A percentile compares a stretch with the other conserved stretches of the same genome.
phyloP scores from a whole-genome alignment of 2,113 vertebrate genomes.

The Oreocharis arfaki region DNA sequence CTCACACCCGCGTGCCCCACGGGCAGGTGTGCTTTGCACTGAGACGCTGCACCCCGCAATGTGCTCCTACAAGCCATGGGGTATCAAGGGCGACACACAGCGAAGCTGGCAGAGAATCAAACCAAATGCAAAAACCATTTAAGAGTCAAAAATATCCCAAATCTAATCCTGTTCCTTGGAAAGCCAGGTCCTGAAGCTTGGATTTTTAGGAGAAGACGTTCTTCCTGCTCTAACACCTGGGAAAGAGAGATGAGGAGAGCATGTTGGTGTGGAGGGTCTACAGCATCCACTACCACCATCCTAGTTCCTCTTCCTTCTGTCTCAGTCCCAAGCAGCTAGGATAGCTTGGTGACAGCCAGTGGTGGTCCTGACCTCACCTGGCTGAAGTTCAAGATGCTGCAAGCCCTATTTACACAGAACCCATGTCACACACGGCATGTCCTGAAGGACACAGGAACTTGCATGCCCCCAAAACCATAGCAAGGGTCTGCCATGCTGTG shows the following conservation, averaged over 20 bases:
- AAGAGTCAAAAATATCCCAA: not conserved
- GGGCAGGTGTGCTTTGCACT: not conserved
- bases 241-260: not conserved
- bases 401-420: not conserved
- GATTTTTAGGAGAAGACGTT: not conserved
- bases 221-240: not conserved
- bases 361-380: not conserved
- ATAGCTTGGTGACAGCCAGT: not conserved
- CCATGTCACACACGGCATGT: rapidly evolving
- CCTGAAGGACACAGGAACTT: not conserved
- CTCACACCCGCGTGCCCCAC: rapidly evolving
- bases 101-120: not conserved
- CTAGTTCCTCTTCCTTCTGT: not conserved
- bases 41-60: rapidly evolving
- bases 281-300: not conserved
- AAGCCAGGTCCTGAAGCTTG: not conserved
- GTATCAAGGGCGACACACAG: not conserved
- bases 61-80: not conserved
- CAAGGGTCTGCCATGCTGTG: not conserved
- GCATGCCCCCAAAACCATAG: not conserved
- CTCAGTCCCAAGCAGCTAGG: not conserved
- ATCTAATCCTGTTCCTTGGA: not conserved
- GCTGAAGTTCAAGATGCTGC: not conserved
- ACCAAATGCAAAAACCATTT: not conserved
- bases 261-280: not conserved